Base-by-base conservation (phyloP, 2,113 vertebrate species). In the Rattus rattus region DNA sequence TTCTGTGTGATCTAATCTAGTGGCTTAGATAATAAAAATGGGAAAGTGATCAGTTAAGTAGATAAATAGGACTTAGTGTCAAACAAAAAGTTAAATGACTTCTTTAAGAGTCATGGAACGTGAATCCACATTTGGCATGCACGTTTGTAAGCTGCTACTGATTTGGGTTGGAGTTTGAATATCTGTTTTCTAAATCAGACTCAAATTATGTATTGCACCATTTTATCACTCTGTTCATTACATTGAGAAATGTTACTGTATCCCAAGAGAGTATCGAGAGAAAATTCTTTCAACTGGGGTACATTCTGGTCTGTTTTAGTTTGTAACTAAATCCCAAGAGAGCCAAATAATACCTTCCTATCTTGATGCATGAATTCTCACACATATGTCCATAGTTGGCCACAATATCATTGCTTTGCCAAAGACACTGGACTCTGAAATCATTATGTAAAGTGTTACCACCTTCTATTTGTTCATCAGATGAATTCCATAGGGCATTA, bases 141-240 rank as follows among this genome's bases (percentile, higher is more conserved):
- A 0, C 94, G 7, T 96, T 97, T 96, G 24, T 96, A 97, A 96
- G 65, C 96, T 75, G 52, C 84, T 92, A 69, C 19, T 95, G 79
- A 84, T 89, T 92, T 96, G 56, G 79, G 72, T 87, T 97, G 30
- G 47, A 56, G 49, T 97, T 97, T 96, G 49, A 76, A 0, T 97
- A 86, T 92, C 90, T 97, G 87, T 92, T 87, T 92, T 94, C 13
- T 81, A 1, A 92, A 72, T 94, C 61, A 79, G 73, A 91, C 61
- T 73, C 76, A 98, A 96, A 97, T 95, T 69, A 88, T 70, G 91
- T 72, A 76, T 80, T 91, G 14, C 39, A 88, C 75, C 94, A 86
- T 92, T 96, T 98, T 97, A 72, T 70, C 91, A 61, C 87, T 92
- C 7, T 88, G 47, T 96, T 98, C 65, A 96, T 61, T 96, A 65